These are phyloP conservation scores for Geotrupes spiniger DNA, from an alignment of 2,888 invertebrate species.

Conservation along the genomic window DNA sequence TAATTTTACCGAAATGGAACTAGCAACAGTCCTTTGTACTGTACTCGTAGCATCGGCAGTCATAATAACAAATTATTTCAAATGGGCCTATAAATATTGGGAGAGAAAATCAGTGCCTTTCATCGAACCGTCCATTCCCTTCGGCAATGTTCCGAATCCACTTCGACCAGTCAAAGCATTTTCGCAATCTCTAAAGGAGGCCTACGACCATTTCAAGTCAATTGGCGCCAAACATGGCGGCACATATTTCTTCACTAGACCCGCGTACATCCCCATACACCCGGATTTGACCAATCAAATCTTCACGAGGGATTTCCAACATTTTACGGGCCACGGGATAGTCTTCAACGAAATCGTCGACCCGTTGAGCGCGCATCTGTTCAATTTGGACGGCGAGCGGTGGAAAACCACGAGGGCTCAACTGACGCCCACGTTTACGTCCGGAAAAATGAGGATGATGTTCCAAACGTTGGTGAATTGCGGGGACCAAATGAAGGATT, in stretches of 20 bases:
- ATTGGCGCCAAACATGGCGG: slow-evolving; percentile 9
- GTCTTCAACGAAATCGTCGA: slow-evolving; percentile 39
- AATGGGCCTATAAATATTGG: slow-evolving; percentile 12
- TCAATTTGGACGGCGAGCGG: slow-evolving; percentile 53
- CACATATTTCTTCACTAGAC: not conserved
- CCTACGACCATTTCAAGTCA: slow-evolving; percentile 7
- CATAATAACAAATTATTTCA: no score
- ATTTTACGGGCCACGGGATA: slow-evolving; percentile 7
- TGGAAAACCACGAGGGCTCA: slow-evolving; percentile 54
- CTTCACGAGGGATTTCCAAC: slow-evolving; percentile 9
- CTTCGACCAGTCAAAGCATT: not conserved
- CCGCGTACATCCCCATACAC: slow-evolving; percentile 10
- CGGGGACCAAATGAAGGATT: slow-evolving; percentile 1
- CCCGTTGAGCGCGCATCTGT: slow-evolving; percentile 57
- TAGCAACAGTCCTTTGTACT: no score
- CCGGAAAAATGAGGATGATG: slow-evolving; percentile 22
- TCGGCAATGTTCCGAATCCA: slow-evolving; percentile 4
- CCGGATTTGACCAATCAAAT: slow-evolving; percentile 5
- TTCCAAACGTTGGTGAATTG: slow-evolving; percentile 13
- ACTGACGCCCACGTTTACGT: slow-evolving; percentile 27
- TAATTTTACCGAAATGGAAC: no score
- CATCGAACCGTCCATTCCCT: not conserved
- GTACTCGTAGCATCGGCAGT: no score
- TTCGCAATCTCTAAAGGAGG: not conserved
- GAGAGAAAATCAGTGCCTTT: slow-evolving; percentile 7